Evolutionary conservation across 92 coral and sea anemone species (phyloP).

Genomic region (Palythoa caribaeorum): DNA sequence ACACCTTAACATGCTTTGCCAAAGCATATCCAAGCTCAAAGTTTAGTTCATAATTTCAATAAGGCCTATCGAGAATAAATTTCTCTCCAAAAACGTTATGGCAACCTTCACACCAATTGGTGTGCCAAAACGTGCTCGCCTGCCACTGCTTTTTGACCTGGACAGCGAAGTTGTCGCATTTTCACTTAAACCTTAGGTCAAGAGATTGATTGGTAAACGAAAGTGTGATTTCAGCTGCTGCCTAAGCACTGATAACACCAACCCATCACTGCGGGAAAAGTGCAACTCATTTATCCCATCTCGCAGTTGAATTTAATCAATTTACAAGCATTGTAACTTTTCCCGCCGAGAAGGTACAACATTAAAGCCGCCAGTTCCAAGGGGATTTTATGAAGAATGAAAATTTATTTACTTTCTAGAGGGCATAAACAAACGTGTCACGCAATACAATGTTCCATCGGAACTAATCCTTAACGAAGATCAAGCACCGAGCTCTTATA

Average conservation of each 20-base stretch:
- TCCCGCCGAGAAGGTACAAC: conserved; percentile 27
- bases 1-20: neutral
- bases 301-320: conserved; percentile 4
- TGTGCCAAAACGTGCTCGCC: neutral
- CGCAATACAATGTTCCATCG: conserved; percentile 29
- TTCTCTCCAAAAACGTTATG: neutral
- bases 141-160: neutral
- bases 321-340: conserved; percentile 20
- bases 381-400: conserved; percentile 26
- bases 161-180: neutral
- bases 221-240: too few species aligned
- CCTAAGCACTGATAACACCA: too few species aligned
- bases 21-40: too few species aligned
- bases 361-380: conserved; percentile 30
- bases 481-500: conserved; percentile 70
- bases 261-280: too few species aligned
- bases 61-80: neutral
- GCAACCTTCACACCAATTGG: neutral
- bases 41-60: neutral
- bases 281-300: too few species aligned
- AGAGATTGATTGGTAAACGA: too few species aligned
- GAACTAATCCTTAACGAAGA: conserved; percentile 72
- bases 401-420: conserved; percentile 7
- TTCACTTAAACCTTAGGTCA: too few species aligned
- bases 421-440: conserved; percentile 17